Base-by-base conservation (phyloP, 1,140 invertebrate species). In the Listronotus bonariensis region DNA sequence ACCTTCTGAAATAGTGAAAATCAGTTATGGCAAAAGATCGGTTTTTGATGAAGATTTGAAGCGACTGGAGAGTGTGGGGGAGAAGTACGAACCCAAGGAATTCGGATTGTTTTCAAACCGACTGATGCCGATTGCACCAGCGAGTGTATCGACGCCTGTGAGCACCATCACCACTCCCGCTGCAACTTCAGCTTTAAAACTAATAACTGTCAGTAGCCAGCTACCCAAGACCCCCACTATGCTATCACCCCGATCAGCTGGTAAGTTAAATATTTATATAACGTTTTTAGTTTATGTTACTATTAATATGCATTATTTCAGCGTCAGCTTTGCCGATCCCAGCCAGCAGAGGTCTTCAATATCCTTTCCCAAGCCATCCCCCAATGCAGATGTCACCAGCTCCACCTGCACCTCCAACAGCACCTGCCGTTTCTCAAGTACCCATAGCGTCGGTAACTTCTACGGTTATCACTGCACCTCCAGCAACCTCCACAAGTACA, bases 41-140 rank as follows among this genome's bases (percentile, higher is more conserved):
- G 93, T 98, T 10, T 97, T 98, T 77, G 96, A 98, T 76, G 95
- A 97, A 78, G 96, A 98, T 77, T 89, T 90, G 11, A 95, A 97
- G 76, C 83, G 96, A 9, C 81, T 98, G 15, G 95, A 97, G 78
- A 94, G 95, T 72, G 87, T 92, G 69, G 86, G 88, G 72, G 88
- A 95, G 70, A 93, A 94, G 79, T 93, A 93, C 75, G 91, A 93
- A 78, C 89, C 89, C 31, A 84, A 84, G 58, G 86, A 86, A 57
- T 87, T 86, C 69, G 83, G 78, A 31, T 77, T 79, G 31, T 76
- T 76, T 70, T 72, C 60, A 46, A 63, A 53, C 42, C 46, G 36
- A 38, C 51, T 45, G 26, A 46, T 5, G 48, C 31, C 32, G 11
- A 36, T 36, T 36, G 11, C 34, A 5, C 34, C 34, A 12, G 8